Evolutionary conservation across 2,888 invertebrate species (phyloP), one percentile per base, ranked within the genome.

Genomic region (Eilema griseolum): DNA sequence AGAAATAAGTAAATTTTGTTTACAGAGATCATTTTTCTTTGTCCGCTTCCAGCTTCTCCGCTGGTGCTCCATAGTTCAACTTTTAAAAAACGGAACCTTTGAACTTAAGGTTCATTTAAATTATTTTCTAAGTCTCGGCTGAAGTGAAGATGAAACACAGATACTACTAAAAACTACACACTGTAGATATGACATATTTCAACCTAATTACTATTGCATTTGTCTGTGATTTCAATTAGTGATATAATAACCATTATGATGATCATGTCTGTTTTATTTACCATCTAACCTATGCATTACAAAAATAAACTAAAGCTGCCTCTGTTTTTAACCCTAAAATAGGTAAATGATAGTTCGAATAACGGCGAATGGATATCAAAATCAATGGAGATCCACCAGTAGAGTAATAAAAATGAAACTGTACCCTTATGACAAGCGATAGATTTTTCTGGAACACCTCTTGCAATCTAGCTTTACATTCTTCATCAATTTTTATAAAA

Each of bases 341-440:
- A 41, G 16, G 16, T 16, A 14, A 41, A 41, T 37, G 7, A 16
- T 7, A 46, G 20, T 20, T 46, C 46, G 20, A 46, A 46, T 46
- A 46, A 20, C 41, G 46, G 1, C 20, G 46, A 20, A 7, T 8
- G 1, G 8, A 2, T 10, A 14, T 37, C 14, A 3, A 2, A 52
- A 16, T n/a, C 16, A 2, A 52, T n/a, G 10, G 10, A 52, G 8
- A 10, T 52, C 52, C 52, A 52, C n/a, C n/a, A n/a, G 52, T n/a
- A 52, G 52, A 52, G 5, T 20, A 52, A 52, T 52, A 52, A 20
- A 52, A n/a, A 52, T 20, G n/a, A 46, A 64, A 52, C 46, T 31
- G 52, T 92, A 94, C 94, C 94, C 90, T 86, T 64, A 92, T 76
- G 69, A 92, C 81, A 68, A 87, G 87, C 57, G 91, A 79, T 64